Base-by-base conservation (phyloP, 2,113 vertebrate species). In the Osmerus eperlanus region DNA sequence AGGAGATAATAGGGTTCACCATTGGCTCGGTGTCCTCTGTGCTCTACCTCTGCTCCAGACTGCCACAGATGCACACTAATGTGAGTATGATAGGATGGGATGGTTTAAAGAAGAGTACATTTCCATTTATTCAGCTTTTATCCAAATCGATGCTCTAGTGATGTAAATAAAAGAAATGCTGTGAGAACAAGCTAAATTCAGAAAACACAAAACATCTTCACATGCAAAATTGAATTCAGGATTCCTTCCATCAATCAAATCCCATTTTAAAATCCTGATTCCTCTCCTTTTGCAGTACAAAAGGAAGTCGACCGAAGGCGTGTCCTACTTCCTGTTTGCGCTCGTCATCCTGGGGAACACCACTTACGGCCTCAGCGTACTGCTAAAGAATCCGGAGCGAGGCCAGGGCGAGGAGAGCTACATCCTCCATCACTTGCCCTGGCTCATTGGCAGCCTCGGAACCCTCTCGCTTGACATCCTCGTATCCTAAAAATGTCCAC, bases 361-460 rank as follows among this genome's bases (percentile, higher is more conserved):
- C 0, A 84, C 92, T 0, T 99, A 99, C 0, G 97, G 97, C 1
- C 70, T 95, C 74, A 97, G 96, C 0, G 92, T 99, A 69, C 87
- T 99, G 2, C 81, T 98, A 75, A 99, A 98, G 83, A 96, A 96
- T 88, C 97, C 97, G 0, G 94, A 95, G 1, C 53, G 3, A 0
- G 93, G 90, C 5, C 91, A 96, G 66, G 77, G 85, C 0, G 91
- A 95, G 73, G 87, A 62, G 0, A 93, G 90, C 87, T 97, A 97
- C 73, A 0, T 97, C 4, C 52, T 97, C 69, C 96, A 95, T 79
- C 97, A 98, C 84, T 84, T 99, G 41, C 97, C 97, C 67, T 99
- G 97, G 97, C 93, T 99, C 13, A 86, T 98, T 9, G 97, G 97
- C 85, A 99, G 96, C 85, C 92, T 99, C 28, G 97, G 97, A 0